Base-by-base conservation (phyloP, 2,797 vertebrate species). In the Chrosomus eos region DNA sequence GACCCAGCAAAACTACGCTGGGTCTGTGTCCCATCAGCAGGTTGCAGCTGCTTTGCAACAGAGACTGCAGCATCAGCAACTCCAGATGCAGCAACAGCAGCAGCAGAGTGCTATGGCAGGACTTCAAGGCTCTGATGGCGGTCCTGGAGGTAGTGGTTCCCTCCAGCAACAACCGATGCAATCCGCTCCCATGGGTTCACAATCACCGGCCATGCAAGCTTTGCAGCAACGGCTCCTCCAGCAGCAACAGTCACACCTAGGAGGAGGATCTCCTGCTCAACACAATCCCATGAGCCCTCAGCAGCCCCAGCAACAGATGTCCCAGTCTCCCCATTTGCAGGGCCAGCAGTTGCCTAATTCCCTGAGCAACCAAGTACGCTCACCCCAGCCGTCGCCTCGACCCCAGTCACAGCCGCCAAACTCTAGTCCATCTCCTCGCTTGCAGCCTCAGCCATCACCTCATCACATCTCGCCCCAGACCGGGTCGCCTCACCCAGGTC, bases 371-470 rank as follows among this genome's bases (percentile, higher is more conserved):
- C 98, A 99, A 95, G 98, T 99, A 89, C 94, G 98, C 66, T 99
- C 98, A 36, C 98, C 98, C 0, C 98, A 99, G 92, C 98, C 97
- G 0, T 96, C 97, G 6, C 98, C 98, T 0, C 95, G 98, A 82
- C 98, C 98, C 26, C 98, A 99, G 92, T 98, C 98, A n/a, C 97
- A 95, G 60, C 95, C 95, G 0, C 93, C 98, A 2, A 97, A 96
- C 93, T 99, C 98, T 86, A 99, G 98, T 94, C 98, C 98, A 0
- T 99, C 98, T 85, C 98, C 98, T 0, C 96, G 98, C 94, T 97
- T 98, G 97, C 98, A 99, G 86, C 97, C 97, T 88, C 96, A 97
- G 87, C 96, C 96, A 90, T 97, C 96, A 83, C 96, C 96, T 1
- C 96, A 97, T 91, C 96, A 95, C 5, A 96, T 96, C 84, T 97